phyloP scores from a whole-genome alignment of 2,888 invertebrate species.

The Meliscaeva auricollis region DNA sequence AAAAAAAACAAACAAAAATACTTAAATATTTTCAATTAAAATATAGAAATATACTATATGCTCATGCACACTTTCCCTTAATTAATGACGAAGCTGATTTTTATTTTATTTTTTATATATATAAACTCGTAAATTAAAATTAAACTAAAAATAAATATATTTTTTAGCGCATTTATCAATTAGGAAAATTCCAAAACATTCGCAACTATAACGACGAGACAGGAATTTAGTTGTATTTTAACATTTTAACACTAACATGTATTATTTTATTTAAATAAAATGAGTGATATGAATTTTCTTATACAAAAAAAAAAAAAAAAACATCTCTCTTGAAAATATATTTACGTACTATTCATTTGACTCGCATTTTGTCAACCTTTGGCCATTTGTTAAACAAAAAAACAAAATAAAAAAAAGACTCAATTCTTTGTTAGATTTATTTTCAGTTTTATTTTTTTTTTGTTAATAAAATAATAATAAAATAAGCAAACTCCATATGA shows the following conservation, averaged over 20 bases:
- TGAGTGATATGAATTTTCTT: not conserved
- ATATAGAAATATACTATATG: not conserved
- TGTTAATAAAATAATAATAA: slow-evolving; percentile 16
- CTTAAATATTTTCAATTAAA: not conserved
- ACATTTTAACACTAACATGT: too few relatives aligned
- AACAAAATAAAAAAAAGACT: too few relatives aligned
- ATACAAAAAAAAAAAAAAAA: too few relatives aligned
- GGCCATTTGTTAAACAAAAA: not conserved
- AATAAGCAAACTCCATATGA: slow-evolving; percentile 26
- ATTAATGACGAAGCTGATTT: slow-evolving; percentile 12
- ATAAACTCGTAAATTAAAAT: not conserved
- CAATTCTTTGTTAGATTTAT: not conserved
- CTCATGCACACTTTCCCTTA: not conserved
- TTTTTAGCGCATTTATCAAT: slow-evolving; percentile 1
- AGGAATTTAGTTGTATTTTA: too few relatives aligned
- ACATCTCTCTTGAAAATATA: not conserved
- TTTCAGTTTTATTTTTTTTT: too few relatives aligned
- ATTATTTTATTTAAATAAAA: not conserved
- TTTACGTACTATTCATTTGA: not conserved
- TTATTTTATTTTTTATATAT: not conserved
- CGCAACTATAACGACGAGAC: not conserved
- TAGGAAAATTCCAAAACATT: not conserved
- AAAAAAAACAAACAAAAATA: not conserved
- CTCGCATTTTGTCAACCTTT: slow-evolving; percentile 3
- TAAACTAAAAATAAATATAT: slow-evolving; percentile 9